Percentiles rank a stretch among this genome's conserved stretches.
phyloP scores from a whole-genome alignment of 1,140 invertebrate species.

The Chlorops oryzae region DNA sequence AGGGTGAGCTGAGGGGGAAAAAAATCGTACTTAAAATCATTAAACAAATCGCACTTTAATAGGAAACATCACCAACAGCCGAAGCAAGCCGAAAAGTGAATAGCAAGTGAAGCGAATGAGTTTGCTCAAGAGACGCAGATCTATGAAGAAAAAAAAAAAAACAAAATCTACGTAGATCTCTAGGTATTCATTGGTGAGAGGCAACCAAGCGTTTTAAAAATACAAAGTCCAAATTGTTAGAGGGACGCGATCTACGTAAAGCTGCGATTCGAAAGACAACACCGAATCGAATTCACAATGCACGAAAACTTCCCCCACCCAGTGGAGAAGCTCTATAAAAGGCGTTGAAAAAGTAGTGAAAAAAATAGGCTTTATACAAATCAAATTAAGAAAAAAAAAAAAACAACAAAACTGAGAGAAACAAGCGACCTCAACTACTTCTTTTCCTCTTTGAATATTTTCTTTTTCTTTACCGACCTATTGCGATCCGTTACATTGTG shows the following conservation, averaged over 20 bases:
- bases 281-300: background rate
- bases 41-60: slow-evolving; percentile 47
- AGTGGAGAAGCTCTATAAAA: slow-evolving; percentile 10
- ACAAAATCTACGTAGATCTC: background rate
- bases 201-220: background rate
- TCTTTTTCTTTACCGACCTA: no score
- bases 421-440: background rate
- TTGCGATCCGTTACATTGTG: no score
- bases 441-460: no score
- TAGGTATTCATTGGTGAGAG: background rate
- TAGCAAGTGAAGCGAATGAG: slow-evolving; percentile 14
- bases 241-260: no score
- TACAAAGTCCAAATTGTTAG: background rate
- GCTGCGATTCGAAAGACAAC: background rate
- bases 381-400: slow-evolving; percentile 11
- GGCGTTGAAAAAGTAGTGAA: slow-evolving; percentile 40
- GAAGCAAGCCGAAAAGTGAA: no score
- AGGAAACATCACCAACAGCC: slow-evolving; percentile 26
- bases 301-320: no score
- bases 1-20: slow-evolving; percentile 2
- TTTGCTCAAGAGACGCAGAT: slow-evolving; percentile 39
- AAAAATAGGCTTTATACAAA: no score
- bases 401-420: background rate
- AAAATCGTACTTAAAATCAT: slow-evolving; percentile 39
- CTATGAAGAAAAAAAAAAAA: slow-evolving; percentile 15